phyloP scores from a whole-genome alignment of 1,140 invertebrate genomes.

The Parapsyche elsis region DNA sequence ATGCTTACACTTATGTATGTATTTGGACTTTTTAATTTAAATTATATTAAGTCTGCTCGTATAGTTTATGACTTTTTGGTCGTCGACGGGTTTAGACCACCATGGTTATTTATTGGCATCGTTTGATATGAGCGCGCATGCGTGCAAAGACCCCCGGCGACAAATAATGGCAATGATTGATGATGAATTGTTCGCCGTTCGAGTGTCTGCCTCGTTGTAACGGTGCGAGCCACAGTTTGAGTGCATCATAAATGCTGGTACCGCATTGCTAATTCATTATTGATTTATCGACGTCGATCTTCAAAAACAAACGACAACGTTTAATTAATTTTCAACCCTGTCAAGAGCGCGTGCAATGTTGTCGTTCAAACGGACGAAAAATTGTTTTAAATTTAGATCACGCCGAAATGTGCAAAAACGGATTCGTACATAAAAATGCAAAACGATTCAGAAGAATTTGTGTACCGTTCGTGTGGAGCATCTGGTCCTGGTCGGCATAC shows the following conservation, averaged over 20 bases:
- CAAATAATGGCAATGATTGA: constrained; percentile 33
- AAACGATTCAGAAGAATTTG: constrained; percentile 52
- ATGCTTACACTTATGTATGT: too few species aligned
- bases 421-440: constrained; percentile 52
- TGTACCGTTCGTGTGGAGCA: constrained; percentile 36
- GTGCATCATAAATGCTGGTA: background rate
- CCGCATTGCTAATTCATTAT: too few species aligned
- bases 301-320: too few species aligned
- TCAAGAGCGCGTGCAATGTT: too few species aligned
- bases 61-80: too few species aligned
- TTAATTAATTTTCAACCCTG: too few species aligned
- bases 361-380: too few species aligned
- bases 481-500: background rate
- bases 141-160: constrained; percentile 4
- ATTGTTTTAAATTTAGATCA: constrained; percentile 49
- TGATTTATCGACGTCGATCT: too few species aligned
- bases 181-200: constrained; percentile 12
- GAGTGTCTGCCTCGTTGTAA: too few species aligned
- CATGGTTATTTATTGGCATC: constrained; percentile 1
- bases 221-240: background rate
- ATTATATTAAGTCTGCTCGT: too few species aligned
- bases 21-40: too few species aligned
- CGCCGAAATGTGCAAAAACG: constrained; percentile 42
- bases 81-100: background rate
- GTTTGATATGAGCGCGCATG: background rate